Base-by-base conservation (phyloP, 2,888 invertebrate species). In the Caenorhabditis sulstoni region DNA sequence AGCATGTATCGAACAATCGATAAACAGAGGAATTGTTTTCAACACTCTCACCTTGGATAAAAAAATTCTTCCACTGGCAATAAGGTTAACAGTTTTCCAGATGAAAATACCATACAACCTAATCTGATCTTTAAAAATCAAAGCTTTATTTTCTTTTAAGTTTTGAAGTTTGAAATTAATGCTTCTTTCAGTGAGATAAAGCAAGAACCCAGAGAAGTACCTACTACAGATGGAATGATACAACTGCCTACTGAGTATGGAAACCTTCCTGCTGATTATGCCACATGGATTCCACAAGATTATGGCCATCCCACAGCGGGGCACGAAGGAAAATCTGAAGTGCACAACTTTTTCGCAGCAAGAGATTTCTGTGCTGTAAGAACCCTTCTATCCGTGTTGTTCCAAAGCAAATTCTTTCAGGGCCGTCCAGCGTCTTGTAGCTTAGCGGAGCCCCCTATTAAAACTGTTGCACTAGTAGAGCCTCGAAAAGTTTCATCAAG, bases 201-300 rank as follows among this genome's bases (percentile, higher is more conserved):
- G 52, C 53, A 75, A 20, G 81, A 83, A 20, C 65, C 62, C 23
- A n/a, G 41, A 3, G 80, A 80, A 9, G 39, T 45, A 45, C 70
- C 73, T 39, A 64, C 71, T 4, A 68, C 57, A 1, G 53, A 59
- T 35, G 79, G 81, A 20, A 85, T 84, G 84, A 86, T 86, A n/a
- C 73, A 81, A 20, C 59, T 86, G 0, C 85, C 85, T n/a, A 82
- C 77, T 0, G 85, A 86, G 37, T 86, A 86, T 50, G 85, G 85
- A 4, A 74, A 62, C 39, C 68, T 86, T 0, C 85, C 85, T n/a
- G 80, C 79, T 7, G 82, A 83, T 22, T 86, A 86, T 35, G 84
- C 79, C 9, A 49, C 70, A 1, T 83, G 82, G 79, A 81, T 86
- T 47, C 84, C 85, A 8, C 71, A 79, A 47, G 80, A 85, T 64